phyloP scores from a whole-genome alignment of 2,113 vertebrate genomes.

The Pomatostomus ruficeps region DNA sequence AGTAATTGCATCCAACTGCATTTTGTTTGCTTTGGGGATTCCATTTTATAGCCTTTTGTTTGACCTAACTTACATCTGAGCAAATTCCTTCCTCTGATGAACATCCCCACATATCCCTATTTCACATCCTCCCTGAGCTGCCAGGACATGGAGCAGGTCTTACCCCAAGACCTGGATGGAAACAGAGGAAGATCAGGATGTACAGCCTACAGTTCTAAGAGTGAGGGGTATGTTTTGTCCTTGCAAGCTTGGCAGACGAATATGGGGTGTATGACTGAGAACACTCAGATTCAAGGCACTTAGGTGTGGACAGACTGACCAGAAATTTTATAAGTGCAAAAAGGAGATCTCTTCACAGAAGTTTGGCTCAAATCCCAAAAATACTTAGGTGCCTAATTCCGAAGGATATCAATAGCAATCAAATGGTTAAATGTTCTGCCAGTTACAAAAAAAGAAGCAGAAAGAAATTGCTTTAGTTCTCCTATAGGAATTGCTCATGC shows the following conservation, averaged over 20 bases:
- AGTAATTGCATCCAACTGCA: not conserved
- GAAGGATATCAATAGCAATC: not conserved
- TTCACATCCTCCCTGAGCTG: not conserved
- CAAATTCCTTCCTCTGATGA: not conserved
- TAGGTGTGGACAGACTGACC: not conserved
- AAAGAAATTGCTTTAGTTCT: not conserved
- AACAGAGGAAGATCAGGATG: not conserved
- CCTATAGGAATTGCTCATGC: not conserved
- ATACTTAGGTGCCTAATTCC: not conserved
- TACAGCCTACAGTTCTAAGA: not conserved
- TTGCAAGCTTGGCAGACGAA: not conserved
- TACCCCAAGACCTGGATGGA: rapidly evolving
- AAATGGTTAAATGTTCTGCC: not conserved
- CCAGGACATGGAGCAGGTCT: rapidly evolving
- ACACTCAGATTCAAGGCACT: not conserved
- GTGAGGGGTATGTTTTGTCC: not conserved
- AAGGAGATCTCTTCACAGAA: not conserved
- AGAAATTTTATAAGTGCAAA: not conserved
- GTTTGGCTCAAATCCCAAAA: not conserved
- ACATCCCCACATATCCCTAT: not conserved
- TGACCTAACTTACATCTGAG: not conserved
- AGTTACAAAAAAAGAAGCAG: not conserved
- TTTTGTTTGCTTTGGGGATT: not conserved
- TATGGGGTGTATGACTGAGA: not conserved
- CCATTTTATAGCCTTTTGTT: not conserved